A percentile compares a stretch with the other conserved stretches of the same genome.
phyloP scores from a whole-genome alignment of 2,797 vertebrate species.

The Propithecus deckenii region DNA sequence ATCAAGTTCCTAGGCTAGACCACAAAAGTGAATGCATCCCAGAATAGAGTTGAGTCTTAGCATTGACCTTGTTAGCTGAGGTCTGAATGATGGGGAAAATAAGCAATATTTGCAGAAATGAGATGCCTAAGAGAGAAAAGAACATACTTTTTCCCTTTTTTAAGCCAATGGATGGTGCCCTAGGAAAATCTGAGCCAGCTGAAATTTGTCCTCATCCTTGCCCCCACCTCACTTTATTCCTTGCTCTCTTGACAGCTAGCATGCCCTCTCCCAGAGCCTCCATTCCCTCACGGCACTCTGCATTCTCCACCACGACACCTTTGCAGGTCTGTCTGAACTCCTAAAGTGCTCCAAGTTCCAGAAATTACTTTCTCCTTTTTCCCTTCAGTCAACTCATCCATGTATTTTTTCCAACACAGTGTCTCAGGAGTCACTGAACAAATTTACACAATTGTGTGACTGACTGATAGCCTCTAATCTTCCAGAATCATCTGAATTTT shows the following conservation, averaged over 20 bases:
- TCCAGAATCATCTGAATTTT: constrained; percentile 23
- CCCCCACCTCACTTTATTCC: neutral
- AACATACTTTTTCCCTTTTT: neutral
- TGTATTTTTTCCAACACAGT: neutral
- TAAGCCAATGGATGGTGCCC: neutral
- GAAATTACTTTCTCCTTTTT: neutral
- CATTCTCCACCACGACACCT: neutral
- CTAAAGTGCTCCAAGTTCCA: neutral
- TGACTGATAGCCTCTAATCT: neutral
- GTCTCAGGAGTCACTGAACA: neutral
- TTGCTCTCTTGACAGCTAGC: neutral
- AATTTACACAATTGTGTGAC: neutral
- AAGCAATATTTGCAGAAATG: neutral
- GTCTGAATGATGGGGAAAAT: neutral
- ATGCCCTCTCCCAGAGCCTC: neutral
- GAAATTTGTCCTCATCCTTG: neutral
- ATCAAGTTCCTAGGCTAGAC: neutral
- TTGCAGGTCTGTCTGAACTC: neutral
- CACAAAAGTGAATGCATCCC: neutral
- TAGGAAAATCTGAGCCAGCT: neutral
- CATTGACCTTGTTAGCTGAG: neutral
- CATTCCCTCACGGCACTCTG: neutral
- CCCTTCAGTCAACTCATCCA: neutral
- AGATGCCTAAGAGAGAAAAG: neutral
- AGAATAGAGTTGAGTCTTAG: neutral